Percentiles rank a stretch among this genome's conserved stretches.
These are phyloP conservation scores for Lasius platythorax DNA, from an alignment of 2,888 invertebrate genomes.

Conservation along the genomic window DNA sequence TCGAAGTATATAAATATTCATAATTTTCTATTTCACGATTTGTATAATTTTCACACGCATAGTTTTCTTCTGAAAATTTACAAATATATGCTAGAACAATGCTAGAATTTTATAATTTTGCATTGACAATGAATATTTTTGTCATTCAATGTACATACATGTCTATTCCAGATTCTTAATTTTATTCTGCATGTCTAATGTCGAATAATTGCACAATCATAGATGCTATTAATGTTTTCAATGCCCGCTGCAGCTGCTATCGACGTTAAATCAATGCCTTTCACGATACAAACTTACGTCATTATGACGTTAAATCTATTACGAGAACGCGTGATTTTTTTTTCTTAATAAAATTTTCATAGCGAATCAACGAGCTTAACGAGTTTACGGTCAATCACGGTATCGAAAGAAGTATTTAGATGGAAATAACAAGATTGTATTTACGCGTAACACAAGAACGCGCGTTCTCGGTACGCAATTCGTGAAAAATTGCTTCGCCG, in stretches of 20 bases:
- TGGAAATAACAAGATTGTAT: conserved; percentile 36
- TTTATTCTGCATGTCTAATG: conserved; percentile 17
- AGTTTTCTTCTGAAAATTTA: background rate
- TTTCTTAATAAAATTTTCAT: conserved; percentile 51
- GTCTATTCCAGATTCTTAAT: background rate
- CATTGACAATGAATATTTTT: background rate
- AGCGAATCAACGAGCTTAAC: conserved; percentile 52
- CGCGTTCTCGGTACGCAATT: conserved; percentile 11
- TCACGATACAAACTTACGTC: conserved; percentile 22
- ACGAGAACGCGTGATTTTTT: conserved; percentile 20
- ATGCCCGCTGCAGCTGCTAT: conserved; percentile 30
- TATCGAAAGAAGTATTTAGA: conserved; percentile 8
- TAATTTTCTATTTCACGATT: background rate
- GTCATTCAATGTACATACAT: background rate
- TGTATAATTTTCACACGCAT: background rate
- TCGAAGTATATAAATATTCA: background rate
- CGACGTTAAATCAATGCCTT: conserved; percentile 39
- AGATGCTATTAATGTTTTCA: conserved; percentile 31
- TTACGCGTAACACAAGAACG: conserved; percentile 44
- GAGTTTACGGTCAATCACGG: conserved; percentile 41
- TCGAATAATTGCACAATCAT: conserved; percentile 16
- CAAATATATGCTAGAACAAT: background rate
- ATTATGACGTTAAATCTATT: conserved; percentile 27
- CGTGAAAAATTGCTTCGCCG: conserved; percentile 40
- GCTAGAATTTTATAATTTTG: background rate